A percentile compares a stretch with the other conserved stretches of the same genome.
Conservation (phyloP, 2,113 vertebrate species). For the Trachemys scripta region DNA sequence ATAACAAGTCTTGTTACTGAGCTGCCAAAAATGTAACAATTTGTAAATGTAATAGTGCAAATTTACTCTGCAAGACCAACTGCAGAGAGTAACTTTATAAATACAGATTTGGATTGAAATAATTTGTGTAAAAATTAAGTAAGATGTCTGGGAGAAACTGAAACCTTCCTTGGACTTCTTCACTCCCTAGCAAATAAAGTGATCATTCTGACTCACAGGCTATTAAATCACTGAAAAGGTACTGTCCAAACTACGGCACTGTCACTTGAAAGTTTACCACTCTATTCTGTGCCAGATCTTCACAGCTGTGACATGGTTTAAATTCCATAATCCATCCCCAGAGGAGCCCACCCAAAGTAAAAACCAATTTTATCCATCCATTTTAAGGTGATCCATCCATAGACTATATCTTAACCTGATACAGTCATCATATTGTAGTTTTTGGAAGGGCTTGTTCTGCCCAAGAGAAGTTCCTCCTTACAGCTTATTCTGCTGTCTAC, state of each 20-base stretch:
- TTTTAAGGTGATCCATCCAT: slow-evolving; percentile 92
- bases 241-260: slow-evolving; percentile 89
- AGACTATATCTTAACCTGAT: slow-evolving; percentile 93
- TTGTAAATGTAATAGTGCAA: slow-evolving; percentile 87
- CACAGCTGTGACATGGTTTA: slow-evolving; percentile 89
- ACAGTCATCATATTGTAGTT: slow-evolving; percentile 99
- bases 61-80: slow-evolving; percentile 77
- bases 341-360: slow-evolving; percentile 91
- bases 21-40: slow-evolving; percentile 85
- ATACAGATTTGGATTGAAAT: slow-evolving; percentile 77
- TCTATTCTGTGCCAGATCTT: slow-evolving; percentile 87
- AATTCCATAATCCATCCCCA: slow-evolving; percentile 90
- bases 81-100: slow-evolving; percentile 80
- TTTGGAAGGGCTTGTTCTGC: slow-evolving; percentile 97
- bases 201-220: slow-evolving; percentile 85
- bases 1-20: slow-evolving; percentile 80
- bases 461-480: slow-evolving; percentile 98
- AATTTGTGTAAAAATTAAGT: slow-evolving; percentile 74
- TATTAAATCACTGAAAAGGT: slow-evolving; percentile 86
- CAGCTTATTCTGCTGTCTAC: slow-evolving; percentile 98
- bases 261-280: slow-evolving; percentile 83
- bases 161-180: slow-evolving; percentile 79
- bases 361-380: slow-evolving; percentile 95
- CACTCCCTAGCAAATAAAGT: slow-evolving; percentile 81
- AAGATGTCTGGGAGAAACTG: slow-evolving; percentile 79